Base-by-base conservation (phyloP, 2,797 vertebrate species). In the Cryptoprocta ferox region DNA sequence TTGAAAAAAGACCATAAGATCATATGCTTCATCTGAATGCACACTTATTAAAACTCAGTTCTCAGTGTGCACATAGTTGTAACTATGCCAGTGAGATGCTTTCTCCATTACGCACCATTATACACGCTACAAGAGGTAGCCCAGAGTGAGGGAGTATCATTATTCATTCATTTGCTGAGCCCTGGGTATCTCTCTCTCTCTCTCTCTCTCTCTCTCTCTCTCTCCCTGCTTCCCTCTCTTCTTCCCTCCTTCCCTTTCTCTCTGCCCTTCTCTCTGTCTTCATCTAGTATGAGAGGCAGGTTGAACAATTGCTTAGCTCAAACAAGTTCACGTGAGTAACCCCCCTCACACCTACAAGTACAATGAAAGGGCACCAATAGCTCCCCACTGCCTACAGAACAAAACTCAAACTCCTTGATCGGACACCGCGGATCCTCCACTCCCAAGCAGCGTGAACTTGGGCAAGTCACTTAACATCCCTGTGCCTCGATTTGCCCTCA, bases 401-500 rank as follows among this genome's bases (percentile, higher is more conserved):
- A 70, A 81, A 96, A 91, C 65, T 61, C 24, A 85, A 53, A 73
- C 35, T 78, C 63, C 32, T 82, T 65, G 19, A 79, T 63, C 13
- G 91, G 63, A 45, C 15, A 89, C 13, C 26, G 35, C 45, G 26
- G 76, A 63, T 93, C 71, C 14, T 84, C 68, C 65, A 79, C 48
- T 75, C n/a, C 91, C 45, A 73, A 95, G n/a, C 18, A 93, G 4
- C 75, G 53, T 84, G 30, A 88, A 6, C 76, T n/a, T 65, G 30
- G 50, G 35, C 15, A 93, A 91, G 12, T 85, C 66, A 71, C 30
- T 91, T 87, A 63, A 63, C 16, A 73, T n/a, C 63, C 71, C 48
- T 95, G 26, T 92, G 70, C 37, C 82, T 94, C 56, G 30, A 15
- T 87, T 81, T 92, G 3, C 28, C 42, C 12, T 95, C n/a, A 86